Base-by-base conservation (phyloP, 1,140 invertebrate genomes). In the Cherax destructor region DNA sequence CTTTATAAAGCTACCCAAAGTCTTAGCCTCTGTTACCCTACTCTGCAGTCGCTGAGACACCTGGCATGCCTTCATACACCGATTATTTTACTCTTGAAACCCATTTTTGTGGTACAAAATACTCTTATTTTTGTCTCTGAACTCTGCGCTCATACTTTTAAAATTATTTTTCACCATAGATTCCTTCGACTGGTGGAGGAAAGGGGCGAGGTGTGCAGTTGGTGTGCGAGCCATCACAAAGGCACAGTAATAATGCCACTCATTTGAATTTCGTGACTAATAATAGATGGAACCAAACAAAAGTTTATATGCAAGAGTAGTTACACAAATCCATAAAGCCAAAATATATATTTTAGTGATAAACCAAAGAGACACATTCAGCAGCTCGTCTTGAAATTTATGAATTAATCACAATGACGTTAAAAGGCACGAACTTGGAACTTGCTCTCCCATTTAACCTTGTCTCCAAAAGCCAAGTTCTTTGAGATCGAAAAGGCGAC, bases 221-320 rank as follows among this genome's bases (percentile, higher is more conserved):
- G 85, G 88, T 81, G 86, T 91, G 88, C 88, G 74, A 84, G 88
- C 88, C 88, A 91, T 86, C 88, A 49, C 88, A 56, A 78, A 85
- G 81, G 76, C 84, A 79, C n/a, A n/a, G n/a, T 91, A 47, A 47
- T 47, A 83, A 61, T 91, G 47, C 61, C 88, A 85, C 18, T 79
- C 78, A 30, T 30, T n/a, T 74, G 13, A 83, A 21, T 47, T 88
- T 80, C 65, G n/a, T 21, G 16, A 18, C 61, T 18, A 30, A 7
- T 7, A 56, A 56, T 6, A 56, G 11, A 56, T 10, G 52, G 52
- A 56, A 56, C n/a, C 47, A 86, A 56, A 49, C 78, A 86, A 56
- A 30, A 77, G 30, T n/a, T 61, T 79, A 61, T 61, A 83, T 83
- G 52, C 52, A 49, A 50, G 24, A 83, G 24, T 56, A 49, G 3